Base-by-base conservation (phyloP, 2,797 vertebrate genomes). In the Anguilla marmorata region DNA sequence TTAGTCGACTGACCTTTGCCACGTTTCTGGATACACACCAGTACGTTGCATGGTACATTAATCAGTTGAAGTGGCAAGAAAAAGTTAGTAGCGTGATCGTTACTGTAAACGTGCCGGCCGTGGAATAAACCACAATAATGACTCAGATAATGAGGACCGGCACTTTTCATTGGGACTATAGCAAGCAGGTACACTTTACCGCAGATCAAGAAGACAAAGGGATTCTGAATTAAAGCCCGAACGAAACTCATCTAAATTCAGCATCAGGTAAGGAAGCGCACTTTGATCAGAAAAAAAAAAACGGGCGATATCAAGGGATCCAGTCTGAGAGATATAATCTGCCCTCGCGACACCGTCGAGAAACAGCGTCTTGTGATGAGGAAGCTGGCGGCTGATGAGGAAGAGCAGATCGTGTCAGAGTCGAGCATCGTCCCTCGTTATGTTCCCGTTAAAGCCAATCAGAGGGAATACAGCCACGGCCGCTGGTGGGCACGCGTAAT, bases 131-230 rank as follows among this genome's bases (percentile, higher is more conserved):
- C 72, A 76, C 11, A 19, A 19, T 79, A 19, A 33, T 19, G 24
- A 7, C 21, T 60, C 60, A 63, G 60, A 69, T 69, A n/a, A 69
- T 69, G n/a, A 69, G 63, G 63, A 27, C 24, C 63, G 7, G 24
- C 2, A 27, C 63, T 27, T 27, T 69, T 96, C 96, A 96, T 95
- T 94, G 94, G 95, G 95, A 94, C 90, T 91, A 86, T 87, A 92
- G 92, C 92, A 93, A 94, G 24, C 95, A 94, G 94, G 91, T 95
- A 95, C 94, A 94, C 94, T 91, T 90, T 91, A 90, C 91, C 92
- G 88, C 82, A 89, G 87, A 92, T 56, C 90, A 92, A 92, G 93
- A 87, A 89, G 69, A 88, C 87, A 94, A 95, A 95, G 94, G 93
- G 95, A 94, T 94, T 93, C 88, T 87, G 60, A 87, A 91, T 91